Percentiles rank a stretch among this genome's conserved stretches.
Evolutionary conservation across 1,140 invertebrate genomes (phyloP).

Genomic region (Bradysia coprophila): DNA sequence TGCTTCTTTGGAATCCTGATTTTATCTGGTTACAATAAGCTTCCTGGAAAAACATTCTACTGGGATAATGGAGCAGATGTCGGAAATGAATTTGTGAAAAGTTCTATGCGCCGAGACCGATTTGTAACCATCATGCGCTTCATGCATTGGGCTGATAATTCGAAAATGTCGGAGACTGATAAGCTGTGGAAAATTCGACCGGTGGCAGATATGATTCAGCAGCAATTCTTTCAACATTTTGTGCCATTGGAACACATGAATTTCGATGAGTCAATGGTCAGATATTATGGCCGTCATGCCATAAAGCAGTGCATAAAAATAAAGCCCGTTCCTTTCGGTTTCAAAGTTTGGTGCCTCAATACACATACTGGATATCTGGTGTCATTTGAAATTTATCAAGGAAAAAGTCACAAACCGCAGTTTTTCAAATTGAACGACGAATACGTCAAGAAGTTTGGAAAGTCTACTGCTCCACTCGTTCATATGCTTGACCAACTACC

Average conservation of each 20-base stretch:
- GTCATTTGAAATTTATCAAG: background rate
- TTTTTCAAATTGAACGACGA: too few species aligned
- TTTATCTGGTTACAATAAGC: background rate
- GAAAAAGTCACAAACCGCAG: too few species aligned
- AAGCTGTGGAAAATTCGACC: background rate
- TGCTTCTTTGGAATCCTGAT: background rate
- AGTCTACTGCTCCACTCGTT: too few species aligned
- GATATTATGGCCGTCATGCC: background rate
- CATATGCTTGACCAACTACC: too few species aligned
- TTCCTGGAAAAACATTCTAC: background rate
- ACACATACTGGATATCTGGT: background rate
- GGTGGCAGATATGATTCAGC: background rate
- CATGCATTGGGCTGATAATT: background rate
- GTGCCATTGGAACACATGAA: background rate
- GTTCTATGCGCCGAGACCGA: background rate
- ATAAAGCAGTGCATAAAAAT: background rate
- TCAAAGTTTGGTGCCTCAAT: background rate
- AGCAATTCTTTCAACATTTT: background rate
- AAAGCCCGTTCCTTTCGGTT: background rate
- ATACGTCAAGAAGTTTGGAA: too few species aligned
- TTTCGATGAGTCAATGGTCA: background rate
- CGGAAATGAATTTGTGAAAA: background rate
- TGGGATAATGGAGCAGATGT: background rate
- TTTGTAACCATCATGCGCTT: background rate
- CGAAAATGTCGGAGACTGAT: background rate